Percentiles rank a stretch among this genome's conserved stretches.
These are phyloP conservation scores for Sebastes nivosus DNA, from an alignment of 2,797 vertebrate species.

Conservation along the genomic window DNA sequence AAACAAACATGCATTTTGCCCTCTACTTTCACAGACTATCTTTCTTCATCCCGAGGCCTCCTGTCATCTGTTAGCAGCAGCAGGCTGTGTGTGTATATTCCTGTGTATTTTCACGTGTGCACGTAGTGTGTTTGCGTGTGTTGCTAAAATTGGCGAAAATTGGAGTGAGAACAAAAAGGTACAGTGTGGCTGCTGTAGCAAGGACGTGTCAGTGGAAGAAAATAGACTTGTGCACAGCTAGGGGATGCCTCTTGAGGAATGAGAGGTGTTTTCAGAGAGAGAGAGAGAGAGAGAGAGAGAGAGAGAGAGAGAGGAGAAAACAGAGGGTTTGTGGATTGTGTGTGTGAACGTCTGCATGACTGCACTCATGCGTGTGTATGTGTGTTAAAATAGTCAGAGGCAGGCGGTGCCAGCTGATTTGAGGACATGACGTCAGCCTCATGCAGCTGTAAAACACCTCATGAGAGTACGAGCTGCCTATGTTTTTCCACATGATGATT, in stretches of 20 bases:
- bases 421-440: neutral
- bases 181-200: conserved; percentile 45
- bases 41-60: conserved; percentile 52
- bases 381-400: neutral
- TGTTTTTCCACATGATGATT: too few species aligned
- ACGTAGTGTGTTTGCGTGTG: neutral
- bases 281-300: neutral
- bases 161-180: conserved; percentile 42
- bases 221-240: conserved; percentile 38
- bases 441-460: neutral
- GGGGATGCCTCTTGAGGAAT: conserved; percentile 36
- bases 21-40: conserved; percentile 35
- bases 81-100: neutral
- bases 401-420: neutral
- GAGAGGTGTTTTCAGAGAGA: conserved; percentile 23
- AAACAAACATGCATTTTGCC: conserved; percentile 57
- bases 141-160: conserved; percentile 41
- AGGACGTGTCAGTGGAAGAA: conserved; percentile 51
- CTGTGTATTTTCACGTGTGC: neutral
- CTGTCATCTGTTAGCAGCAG: conserved; percentile 56
- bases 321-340: neutral
- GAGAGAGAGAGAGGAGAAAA: neutral
- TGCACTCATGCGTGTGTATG: neutral
- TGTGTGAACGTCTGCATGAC: neutral
- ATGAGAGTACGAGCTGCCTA: neutral